phyloP scores from a whole-genome alignment of 1,140 invertebrate species.

The Hetaerina americana region DNA sequence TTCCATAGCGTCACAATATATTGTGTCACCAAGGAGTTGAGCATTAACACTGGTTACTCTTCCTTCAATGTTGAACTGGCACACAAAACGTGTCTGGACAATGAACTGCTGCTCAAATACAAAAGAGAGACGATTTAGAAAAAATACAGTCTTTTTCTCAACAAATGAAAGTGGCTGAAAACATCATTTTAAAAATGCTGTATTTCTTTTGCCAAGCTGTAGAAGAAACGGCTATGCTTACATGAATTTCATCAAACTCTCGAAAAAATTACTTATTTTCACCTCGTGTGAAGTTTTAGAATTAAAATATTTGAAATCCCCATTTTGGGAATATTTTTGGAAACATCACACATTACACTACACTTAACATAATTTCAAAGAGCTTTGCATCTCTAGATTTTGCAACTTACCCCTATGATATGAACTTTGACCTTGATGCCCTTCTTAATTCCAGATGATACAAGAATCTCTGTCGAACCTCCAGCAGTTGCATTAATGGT shows the following conservation, averaged over 20 bases:
- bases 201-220: no score
- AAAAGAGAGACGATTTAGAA: no score
- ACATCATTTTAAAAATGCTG: no score
- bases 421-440: conserved; percentile 85
- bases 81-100: conserved; percentile 84
- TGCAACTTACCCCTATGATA: conserved; percentile 59
- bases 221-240: no score
- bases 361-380: not conserved
- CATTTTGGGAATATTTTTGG: no score
- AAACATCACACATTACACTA: not conserved
- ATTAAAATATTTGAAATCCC: not conserved
- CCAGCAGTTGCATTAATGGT: conserved; percentile 79
- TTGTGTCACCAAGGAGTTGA: conserved; percentile 77
- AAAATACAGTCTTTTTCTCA: no score
- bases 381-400: not conserved
- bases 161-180: no score
- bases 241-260: no score
- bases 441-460: conserved; percentile 79
- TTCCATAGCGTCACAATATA: conserved; percentile 86
- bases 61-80: conserved; percentile 92
- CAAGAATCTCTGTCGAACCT: conserved; percentile 78
- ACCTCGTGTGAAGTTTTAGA: no score
- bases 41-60: conserved; percentile 83
- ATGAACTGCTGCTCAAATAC: conserved; percentile 63
- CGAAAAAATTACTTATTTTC: no score